Evolutionary conservation across 2,797 vertebrate species (phyloP).

Genomic region (Chrysocyon brachyurus): DNA sequence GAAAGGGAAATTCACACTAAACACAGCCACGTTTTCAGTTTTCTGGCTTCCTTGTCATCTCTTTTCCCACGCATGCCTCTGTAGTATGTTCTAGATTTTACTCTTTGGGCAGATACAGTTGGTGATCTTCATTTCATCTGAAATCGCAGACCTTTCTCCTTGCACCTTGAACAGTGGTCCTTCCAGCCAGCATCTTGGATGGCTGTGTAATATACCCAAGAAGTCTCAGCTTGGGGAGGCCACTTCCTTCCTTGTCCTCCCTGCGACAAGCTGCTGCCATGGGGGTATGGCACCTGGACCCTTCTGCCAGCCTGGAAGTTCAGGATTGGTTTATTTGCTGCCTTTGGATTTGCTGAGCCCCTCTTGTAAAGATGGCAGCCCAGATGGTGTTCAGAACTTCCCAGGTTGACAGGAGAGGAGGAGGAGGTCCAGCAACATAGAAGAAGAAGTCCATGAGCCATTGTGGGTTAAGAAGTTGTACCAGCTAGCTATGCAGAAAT

Average conservation of each 20-base stretch:
- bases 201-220: background rate
- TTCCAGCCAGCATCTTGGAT: background rate
- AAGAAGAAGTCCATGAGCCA: background rate
- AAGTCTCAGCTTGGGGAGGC: accelerated
- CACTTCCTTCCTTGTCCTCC: background rate
- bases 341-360: background rate
- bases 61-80: background rate
- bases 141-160: background rate
- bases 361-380: too few relatives aligned
- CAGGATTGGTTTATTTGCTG: accelerated
- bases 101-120: background rate
- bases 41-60: background rate
- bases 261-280: accelerated
- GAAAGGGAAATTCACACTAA: background rate
- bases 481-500: background rate
- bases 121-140: background rate
- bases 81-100: background rate
- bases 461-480: background rate
- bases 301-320: background rate
- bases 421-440: background rate
- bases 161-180: background rate
- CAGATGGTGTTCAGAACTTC: background rate
- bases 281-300: background rate
- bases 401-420: background rate
- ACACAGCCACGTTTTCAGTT: background rate